phyloP scores from a whole-genome alignment of 2,888 invertebrate species.

The Gymnoscelis rufifasciata region DNA sequence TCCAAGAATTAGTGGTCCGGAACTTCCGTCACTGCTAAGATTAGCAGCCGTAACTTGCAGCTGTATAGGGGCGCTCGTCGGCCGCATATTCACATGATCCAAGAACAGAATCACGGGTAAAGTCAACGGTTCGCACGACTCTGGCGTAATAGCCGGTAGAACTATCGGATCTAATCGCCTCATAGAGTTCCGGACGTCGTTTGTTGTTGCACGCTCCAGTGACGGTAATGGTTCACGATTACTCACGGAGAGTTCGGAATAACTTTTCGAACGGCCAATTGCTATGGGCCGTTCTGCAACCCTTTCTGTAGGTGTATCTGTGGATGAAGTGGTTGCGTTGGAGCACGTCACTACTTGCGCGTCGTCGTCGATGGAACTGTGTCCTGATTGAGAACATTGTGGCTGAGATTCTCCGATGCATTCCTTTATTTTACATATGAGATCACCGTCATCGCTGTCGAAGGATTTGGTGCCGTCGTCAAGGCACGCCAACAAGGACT shows the following conservation, averaged over 20 bases:
- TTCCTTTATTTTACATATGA: constrained; percentile 68
- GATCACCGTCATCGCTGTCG: constrained; percentile 70
- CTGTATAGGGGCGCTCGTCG: constrained; percentile 71
- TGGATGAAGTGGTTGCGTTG: constrained; percentile 41
- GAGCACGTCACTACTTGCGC: constrained; percentile 57
- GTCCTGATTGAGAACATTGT: constrained; percentile 44
- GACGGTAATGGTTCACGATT: constrained; percentile 46
- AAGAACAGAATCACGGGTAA: constrained; percentile 70
- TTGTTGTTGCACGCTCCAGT: constrained; percentile 54
- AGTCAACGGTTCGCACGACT: constrained; percentile 60
- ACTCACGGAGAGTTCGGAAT: constrained; percentile 54
- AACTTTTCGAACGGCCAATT: constrained; percentile 65
- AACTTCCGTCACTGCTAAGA: constrained; percentile 61
- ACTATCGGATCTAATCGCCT: constrained; percentile 67
- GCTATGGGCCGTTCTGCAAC: constrained; percentile 40
- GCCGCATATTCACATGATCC: constrained; percentile 68
- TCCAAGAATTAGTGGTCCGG: constrained; percentile 67
- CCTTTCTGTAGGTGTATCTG: constrained; percentile 41
- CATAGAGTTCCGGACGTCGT: constrained; percentile 68
- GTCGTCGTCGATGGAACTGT: constrained; percentile 60
- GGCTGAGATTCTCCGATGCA: constrained; percentile 50
- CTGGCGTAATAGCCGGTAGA: constrained; percentile 58
- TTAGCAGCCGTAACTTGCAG: constrained; percentile 70
- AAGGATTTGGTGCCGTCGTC: constrained; percentile 57
- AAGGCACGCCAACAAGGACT: constrained; percentile 67